phyloP scores from a whole-genome alignment of 2,888 invertebrate species.

The Cephus nigrinus region DNA sequence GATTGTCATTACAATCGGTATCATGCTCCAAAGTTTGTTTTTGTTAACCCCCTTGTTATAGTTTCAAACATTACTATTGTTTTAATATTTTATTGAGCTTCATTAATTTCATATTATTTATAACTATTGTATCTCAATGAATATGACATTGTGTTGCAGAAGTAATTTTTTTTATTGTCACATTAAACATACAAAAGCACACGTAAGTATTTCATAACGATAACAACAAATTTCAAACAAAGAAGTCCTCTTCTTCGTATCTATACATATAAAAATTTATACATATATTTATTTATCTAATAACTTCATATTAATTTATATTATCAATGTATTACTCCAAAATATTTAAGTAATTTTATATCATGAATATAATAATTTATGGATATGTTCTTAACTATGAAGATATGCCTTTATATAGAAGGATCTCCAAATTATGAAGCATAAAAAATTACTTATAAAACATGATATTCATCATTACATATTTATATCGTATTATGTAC shows the following conservation, averaged over 20 bases:
- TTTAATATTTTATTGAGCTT: not conserved
- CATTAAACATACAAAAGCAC: slow-evolving; percentile 17
- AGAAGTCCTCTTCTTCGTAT: not conserved
- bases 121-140: not conserved
- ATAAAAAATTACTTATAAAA: not conserved
- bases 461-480: not conserved
- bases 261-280: not conserved
- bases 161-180: slow-evolving; percentile 19
- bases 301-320: slow-evolving; percentile 6
- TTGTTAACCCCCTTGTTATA: not conserved
- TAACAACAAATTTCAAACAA: not conserved
- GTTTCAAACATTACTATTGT: not conserved
- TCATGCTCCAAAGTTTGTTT: not conserved
- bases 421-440: not conserved
- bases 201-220: not conserved
- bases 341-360: not conserved
- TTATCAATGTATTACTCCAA: not conserved
- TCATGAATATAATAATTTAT: not conserved
- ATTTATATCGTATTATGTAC: not conserved
- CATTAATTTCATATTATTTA: slow-evolving; percentile 4
- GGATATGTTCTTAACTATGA: not conserved
- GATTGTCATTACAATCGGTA: not conserved
- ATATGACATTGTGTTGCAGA: slow-evolving; percentile 18
- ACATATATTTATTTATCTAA: not conserved
- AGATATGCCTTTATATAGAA: not conserved